These are phyloP conservation scores for Menidia menidia DNA, from an alignment of 2,797 vertebrate species.

Conservation along the genomic window DNA sequence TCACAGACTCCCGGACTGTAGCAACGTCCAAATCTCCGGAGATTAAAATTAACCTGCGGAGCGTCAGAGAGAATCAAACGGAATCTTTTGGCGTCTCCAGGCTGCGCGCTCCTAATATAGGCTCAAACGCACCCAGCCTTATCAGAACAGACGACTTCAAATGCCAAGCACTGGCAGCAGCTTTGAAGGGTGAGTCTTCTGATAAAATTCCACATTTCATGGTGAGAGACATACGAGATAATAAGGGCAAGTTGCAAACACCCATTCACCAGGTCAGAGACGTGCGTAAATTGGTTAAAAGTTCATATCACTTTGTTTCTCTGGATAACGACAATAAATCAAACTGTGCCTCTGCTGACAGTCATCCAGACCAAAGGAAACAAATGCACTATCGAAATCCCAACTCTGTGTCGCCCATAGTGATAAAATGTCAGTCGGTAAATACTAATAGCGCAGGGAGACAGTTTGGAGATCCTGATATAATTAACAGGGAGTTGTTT, in stretches of 20 bases:
- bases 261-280: constrained; percentile 95
- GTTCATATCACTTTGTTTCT: constrained; percentile 89
- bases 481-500: constrained; percentile 46
- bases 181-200: constrained; percentile 81
- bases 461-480: constrained; percentile 58
- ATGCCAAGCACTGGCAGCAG: constrained; percentile 77
- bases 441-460: constrained; percentile 81
- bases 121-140: constrained; percentile 58
- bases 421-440: constrained; percentile 93
- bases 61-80: constrained; percentile 78
- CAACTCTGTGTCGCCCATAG: constrained; percentile 87
- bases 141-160: constrained; percentile 81
- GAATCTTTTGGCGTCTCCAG: constrained; percentile 87
- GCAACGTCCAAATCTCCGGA: constrained; percentile 88
- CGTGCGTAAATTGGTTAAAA: constrained; percentile 94
- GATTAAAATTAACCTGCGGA: constrained; percentile 91
- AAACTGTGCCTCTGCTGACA: constrained; percentile 71
- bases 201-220: constrained; percentile 94
- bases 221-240: constrained; percentile 91
- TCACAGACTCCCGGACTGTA: constrained; percentile 50
- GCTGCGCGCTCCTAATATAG: constrained; percentile 85
- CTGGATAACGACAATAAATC: constrained; percentile 85
- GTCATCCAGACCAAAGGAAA: constrained; percentile 82
- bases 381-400: constrained; percentile 67
- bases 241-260: constrained; percentile 86